phyloP scores from a whole-genome alignment of 92 coral and sea anemone genomes.

The Nematostella vectensis region DNA sequence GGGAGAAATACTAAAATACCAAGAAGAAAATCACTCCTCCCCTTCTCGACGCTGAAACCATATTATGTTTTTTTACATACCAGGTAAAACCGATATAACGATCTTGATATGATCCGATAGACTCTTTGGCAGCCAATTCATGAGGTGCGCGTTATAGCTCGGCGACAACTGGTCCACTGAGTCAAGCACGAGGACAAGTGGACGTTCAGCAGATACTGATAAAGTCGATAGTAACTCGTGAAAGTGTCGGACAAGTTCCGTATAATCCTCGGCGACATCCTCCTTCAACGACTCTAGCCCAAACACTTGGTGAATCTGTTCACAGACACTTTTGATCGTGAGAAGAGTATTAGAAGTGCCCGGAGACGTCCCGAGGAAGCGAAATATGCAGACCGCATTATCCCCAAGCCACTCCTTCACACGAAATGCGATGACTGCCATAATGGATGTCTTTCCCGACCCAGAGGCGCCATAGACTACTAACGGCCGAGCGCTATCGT shows the following conservation, averaged over 20 bases:
- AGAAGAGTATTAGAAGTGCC: constrained; percentile 62
- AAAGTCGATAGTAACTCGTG: constrained; percentile 33
- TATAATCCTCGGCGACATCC: constrained; percentile 59
- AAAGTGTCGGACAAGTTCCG: constrained; percentile 62
- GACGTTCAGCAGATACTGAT: constrained; percentile 27
- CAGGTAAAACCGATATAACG: constrained; percentile 62
- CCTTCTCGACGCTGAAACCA: no score
- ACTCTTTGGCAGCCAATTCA: constrained; percentile 77
- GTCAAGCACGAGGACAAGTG: constrained; percentile 58
- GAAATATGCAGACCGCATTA: constrained; percentile 54
- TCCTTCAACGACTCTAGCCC: constrained; percentile 35
- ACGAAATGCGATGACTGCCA: constrained; percentile 51
- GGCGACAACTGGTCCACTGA: constrained; percentile 71
- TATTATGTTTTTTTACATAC: no score
- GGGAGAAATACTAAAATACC: no score
- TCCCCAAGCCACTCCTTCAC: constrained; percentile 64
- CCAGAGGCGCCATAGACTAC: constrained; percentile 65
- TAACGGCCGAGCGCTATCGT: constrained; percentile 35
- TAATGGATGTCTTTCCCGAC: constrained; percentile 76
- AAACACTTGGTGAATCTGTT: constrained; percentile 68
- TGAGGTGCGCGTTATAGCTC: constrained; percentile 65
- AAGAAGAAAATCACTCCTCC: no score
- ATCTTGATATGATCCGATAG: constrained; percentile 43
- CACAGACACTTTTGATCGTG: constrained; percentile 50
- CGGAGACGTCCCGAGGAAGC: constrained; percentile 83